Conservation (phyloP, 2,113 vertebrate species). For the Chlorocebus sabaeus region DNA sequence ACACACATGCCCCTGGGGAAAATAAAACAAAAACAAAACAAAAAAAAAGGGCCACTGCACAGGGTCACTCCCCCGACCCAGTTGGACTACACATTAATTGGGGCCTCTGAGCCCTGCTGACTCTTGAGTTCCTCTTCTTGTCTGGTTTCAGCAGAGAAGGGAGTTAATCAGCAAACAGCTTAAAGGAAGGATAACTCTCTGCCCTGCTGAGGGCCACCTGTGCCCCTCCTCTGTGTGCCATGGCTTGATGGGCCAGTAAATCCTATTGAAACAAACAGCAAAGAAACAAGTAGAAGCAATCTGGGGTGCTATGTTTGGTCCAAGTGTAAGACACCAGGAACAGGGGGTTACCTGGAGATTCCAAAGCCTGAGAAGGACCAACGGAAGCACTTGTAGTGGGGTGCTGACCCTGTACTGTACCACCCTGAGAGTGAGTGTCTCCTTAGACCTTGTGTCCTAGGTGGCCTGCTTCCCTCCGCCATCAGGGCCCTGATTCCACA, state of each 20-base stretch:
- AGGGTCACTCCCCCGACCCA: slow-evolving; percentile 61
- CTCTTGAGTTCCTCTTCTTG: slow-evolving; percentile 36
- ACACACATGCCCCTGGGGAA: neutral
- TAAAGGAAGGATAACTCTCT: neutral
- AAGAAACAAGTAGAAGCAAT: neutral
- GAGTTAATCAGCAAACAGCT: slow-evolving; percentile 51
- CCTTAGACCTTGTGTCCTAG: neutral
- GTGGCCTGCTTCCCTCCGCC: neutral
- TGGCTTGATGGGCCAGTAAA: neutral
- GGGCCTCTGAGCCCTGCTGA: slow-evolving; percentile 45
- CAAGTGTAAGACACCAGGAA: neutral
- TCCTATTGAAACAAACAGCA: neutral
- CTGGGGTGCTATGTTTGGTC: neutral
- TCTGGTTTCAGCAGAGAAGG: slow-evolving; percentile 49
- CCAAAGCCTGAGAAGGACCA: neutral
- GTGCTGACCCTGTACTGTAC: neutral
- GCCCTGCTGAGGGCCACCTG: neutral
- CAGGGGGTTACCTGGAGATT: neutral
- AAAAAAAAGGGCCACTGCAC: neutral
- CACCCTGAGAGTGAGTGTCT: neutral
- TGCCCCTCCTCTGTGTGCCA: neutral
- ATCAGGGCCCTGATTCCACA: neutral
- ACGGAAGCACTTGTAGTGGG: neutral
- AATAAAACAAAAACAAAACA: too few relatives aligned
- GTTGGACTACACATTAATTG: slow-evolving; percentile 60